Evolutionary conservation across 1,140 invertebrate species (phyloP).

Genomic region (Lepidurus apus): DNA sequence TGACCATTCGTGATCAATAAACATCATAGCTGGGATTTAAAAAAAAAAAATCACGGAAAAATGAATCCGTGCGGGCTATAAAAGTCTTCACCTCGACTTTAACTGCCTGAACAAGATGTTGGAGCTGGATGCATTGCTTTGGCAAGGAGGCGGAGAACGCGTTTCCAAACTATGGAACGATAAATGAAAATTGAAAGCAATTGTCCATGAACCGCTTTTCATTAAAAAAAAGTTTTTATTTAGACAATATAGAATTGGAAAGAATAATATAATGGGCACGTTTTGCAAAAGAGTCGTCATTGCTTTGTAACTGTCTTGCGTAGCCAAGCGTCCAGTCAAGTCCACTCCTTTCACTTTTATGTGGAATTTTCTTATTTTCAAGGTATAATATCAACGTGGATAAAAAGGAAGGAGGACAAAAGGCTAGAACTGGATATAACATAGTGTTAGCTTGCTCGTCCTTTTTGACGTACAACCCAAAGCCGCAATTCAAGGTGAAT

Average conservation of each 20-base stretch:
- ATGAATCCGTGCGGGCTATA: background rate
- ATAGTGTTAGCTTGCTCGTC: background rate
- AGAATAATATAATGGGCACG: too few species aligned
- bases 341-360: too few species aligned
- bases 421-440: background rate
- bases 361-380: background rate
- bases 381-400: background rate
- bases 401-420: background rate
- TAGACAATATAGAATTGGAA: too few species aligned
- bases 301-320: too few species aligned
- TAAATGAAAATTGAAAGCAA: background rate
- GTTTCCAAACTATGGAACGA: background rate
- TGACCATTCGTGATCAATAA: slow-evolving; percentile 19
- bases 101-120: background rate
- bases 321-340: too few species aligned
- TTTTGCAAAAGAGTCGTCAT: too few species aligned
- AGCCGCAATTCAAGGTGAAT: too few species aligned
- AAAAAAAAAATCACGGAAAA: background rate
- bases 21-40: background rate
- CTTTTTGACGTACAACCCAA: background rate
- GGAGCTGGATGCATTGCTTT: background rate
- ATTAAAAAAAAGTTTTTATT: too few species aligned
- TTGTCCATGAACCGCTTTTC: background rate
- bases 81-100: slow-evolving; percentile 6
- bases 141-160: background rate